phyloP scores from a whole-genome alignment of 2,797 vertebrate genomes.

The Cossypha heuglini region DNA sequence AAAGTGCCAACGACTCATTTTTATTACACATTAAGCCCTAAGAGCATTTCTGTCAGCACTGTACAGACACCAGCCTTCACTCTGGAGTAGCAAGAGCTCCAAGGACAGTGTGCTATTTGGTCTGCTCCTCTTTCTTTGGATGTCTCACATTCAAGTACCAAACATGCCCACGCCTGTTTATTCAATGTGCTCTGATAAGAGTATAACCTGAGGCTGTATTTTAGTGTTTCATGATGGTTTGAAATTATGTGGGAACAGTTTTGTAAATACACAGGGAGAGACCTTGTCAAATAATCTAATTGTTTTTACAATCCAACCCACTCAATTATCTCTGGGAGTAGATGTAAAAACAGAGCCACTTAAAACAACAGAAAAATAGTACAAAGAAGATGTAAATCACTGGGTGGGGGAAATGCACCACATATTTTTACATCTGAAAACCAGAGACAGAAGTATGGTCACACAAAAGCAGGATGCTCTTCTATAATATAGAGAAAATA shows the following conservation, averaged over 20 bases:
- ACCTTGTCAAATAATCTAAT: constrained; percentile 50
- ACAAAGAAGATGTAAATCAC: constrained; percentile 27
- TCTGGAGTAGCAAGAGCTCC: background rate
- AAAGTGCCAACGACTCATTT: background rate
- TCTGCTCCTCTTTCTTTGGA: background rate
- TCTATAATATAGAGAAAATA: background rate
- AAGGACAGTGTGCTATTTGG: background rate
- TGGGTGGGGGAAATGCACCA: background rate
- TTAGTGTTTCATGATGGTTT: background rate
- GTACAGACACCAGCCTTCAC: background rate
- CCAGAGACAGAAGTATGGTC: background rate
- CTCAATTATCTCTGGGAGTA: constrained; percentile 37
- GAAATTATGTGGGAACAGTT: constrained; percentile 53
- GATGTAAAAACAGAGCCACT: constrained; percentile 19
- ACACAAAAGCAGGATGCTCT: constrained; percentile 8
- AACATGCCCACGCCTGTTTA: constrained; percentile 18
- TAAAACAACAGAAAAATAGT: constrained; percentile 35
- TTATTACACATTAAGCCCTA: background rate
- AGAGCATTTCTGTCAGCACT: background rate
- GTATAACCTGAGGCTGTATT: background rate
- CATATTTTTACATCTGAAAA: constrained; percentile 20
- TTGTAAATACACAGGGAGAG: constrained; percentile 41
- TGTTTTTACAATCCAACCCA: constrained; percentile 45
- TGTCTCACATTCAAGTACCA: background rate
- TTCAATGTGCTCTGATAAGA: background rate